Percentiles rank a stretch among this genome's conserved stretches.
Evolutionary conservation across 2,888 invertebrate species (phyloP).

Genomic region (Chirona hameri): DNA sequence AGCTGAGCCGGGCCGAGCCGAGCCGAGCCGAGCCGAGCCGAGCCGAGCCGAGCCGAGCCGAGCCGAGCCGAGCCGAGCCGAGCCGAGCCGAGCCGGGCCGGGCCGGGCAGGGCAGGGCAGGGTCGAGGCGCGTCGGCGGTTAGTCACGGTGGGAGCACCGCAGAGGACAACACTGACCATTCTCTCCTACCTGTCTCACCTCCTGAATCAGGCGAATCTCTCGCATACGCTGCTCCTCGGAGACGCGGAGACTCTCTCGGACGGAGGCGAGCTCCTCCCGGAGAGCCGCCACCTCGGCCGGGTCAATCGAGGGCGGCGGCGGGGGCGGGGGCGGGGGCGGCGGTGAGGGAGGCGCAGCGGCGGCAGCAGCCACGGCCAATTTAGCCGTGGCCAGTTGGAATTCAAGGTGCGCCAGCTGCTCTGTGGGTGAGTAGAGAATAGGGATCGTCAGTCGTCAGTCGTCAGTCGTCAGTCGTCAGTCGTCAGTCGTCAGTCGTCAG

Average conservation of each 20-base stretch:
- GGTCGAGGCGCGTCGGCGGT: neutral
- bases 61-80: too few species aligned
- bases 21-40: too few species aligned
- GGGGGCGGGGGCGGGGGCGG: neutral
- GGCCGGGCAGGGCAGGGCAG: too few species aligned
- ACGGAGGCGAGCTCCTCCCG: neutral
- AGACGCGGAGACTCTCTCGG: neutral
- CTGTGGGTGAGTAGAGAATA: neutral
- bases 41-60: too few species aligned
- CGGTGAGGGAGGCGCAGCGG: neutral
- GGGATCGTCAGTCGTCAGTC: too few species aligned
- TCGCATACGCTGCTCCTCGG: neutral
- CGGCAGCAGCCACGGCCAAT: neutral
- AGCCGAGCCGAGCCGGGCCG: too few species aligned
- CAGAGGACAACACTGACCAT: neutral
- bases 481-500: neutral
- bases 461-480: too few species aligned
- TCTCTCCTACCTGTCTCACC: slow-evolving; percentile 13
- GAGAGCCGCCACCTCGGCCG: neutral
- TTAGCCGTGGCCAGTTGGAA: neutral
- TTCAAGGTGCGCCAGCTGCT: neutral
- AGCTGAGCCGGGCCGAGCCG: too few species aligned
- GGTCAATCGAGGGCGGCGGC: neutral
- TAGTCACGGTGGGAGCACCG: neutral
- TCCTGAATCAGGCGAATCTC: slow-evolving; percentile 13